A percentile compares a stretch with the other conserved stretches of the same genome.
phyloP scores from a whole-genome alignment of 2,888 invertebrate species.

The Agrenia bidenticulata region DNA sequence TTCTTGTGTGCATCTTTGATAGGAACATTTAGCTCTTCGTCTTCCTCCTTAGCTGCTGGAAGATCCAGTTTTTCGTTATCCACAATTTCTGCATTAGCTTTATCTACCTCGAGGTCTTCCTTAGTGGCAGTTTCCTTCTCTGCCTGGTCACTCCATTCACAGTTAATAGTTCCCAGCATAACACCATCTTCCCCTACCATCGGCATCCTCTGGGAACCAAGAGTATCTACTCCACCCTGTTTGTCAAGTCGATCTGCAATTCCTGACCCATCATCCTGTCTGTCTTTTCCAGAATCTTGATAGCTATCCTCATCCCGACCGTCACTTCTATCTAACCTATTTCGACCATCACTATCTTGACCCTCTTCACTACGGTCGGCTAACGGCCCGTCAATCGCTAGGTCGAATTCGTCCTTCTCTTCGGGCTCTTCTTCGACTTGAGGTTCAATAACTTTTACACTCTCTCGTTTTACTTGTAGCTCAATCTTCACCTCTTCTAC shows the following conservation, averaged over 20 bases:
- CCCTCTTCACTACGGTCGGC: not conserved
- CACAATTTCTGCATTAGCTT: slow-evolving; percentile 7
- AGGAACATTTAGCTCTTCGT: not conserved
- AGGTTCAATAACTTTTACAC: slow-evolving; percentile 13
- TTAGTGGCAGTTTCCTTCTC: not conserved
- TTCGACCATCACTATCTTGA: not conserved
- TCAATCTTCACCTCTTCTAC: slow-evolving; percentile 25
- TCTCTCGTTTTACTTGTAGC: slow-evolving; percentile 23
- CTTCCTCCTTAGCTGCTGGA: slow-evolving; percentile 7
- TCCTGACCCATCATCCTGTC: not conserved
- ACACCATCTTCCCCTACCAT: not conserved
- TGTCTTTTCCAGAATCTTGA: not conserved
- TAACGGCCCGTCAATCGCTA: slow-evolving; percentile 21
- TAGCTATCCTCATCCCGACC: not conserved
- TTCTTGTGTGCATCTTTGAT: not conserved
- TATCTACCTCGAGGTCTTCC: not conserved
- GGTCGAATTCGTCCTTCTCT: slow-evolving; percentile 36
- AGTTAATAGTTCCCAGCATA: not conserved
- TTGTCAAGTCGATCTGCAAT: not conserved
- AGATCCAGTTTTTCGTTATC: slow-evolving; percentile 11
- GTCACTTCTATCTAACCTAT: too few species aligned
- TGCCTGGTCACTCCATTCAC: slow-evolving; percentile 8
- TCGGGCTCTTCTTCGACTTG: slow-evolving; percentile 15
- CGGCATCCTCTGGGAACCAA: not conserved
- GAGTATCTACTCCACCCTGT: not conserved